Conservation (phyloP, 2,888 invertebrate genomes). For the Neoaliturus tenellus region DNA sequence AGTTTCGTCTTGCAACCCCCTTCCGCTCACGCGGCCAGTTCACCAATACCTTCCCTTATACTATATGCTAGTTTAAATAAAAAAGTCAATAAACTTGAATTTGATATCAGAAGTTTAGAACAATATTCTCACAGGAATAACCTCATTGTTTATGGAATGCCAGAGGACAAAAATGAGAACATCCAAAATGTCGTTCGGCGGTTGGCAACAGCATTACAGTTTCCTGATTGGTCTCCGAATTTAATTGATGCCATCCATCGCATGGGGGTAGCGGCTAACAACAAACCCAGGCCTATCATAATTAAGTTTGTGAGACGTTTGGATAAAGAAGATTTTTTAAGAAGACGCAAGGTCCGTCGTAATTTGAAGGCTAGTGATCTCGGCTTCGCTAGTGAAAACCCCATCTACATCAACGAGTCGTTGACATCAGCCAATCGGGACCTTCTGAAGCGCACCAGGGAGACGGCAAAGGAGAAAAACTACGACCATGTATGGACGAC, state of each 20-base stretch:
- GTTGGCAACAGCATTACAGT: neutral
- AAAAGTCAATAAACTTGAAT: neutral
- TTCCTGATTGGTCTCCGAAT: neutral
- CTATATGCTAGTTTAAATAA: neutral
- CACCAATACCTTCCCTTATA: no score
- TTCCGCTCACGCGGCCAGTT: no score
- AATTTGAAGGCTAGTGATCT: neutral
- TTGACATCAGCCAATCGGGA: neutral
- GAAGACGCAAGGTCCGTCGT: neutral
- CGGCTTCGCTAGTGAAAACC: neutral
- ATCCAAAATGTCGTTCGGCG: neutral
- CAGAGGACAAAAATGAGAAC: neutral
- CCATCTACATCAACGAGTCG: neutral
- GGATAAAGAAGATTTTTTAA: neutral
- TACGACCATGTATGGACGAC: conserved; percentile 7
- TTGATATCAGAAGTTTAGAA: neutral
- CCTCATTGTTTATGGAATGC: neutral
- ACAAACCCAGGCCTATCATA: neutral
- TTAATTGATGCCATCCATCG: neutral
- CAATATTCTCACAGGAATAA: conserved; percentile 28
- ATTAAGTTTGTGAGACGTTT: neutral
- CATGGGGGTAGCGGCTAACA: neutral
- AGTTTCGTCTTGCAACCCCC: no score
- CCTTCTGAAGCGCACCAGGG: neutral
- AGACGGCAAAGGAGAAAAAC: neutral